Evolutionary conservation across 2,888 invertebrate genomes (phyloP).

Genomic region (Xanthorhoe designata): DNA sequence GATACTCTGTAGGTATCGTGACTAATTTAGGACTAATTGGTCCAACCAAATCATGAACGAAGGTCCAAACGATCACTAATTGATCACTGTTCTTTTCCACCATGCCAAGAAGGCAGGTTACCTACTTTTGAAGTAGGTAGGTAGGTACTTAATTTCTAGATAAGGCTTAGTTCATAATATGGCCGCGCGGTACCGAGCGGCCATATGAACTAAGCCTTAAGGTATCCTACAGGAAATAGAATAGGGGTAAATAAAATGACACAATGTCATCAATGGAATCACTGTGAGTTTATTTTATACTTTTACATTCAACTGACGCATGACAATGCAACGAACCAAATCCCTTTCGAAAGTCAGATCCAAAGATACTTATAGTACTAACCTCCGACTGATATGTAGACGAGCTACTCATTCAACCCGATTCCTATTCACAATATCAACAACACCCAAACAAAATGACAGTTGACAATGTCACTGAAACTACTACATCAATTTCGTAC

Average conservation of each 20-base stretch:
- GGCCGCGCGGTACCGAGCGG: too few species aligned
- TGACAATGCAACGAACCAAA: slow-evolving; percentile 73
- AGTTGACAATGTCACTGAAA: slow-evolving; percentile 57
- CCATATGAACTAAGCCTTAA: too few species aligned
- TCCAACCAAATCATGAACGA: too few species aligned
- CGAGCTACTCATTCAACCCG: slow-evolving; percentile 64
- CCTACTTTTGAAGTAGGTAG: too few species aligned
- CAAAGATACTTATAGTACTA: slow-evolving; percentile 85
- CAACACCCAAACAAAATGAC: slow-evolving; percentile 84
- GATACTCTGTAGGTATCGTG: too few species aligned
- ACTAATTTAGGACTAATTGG: too few species aligned
- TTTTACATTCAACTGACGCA: slow-evolving; percentile 80
- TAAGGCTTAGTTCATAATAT: too few species aligned
- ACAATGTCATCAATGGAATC: slow-evolving; percentile 77
- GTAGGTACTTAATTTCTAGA: too few species aligned
- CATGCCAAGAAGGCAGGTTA: too few species aligned
- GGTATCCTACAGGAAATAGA: slow-evolving; percentile 16
- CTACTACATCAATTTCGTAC: slow-evolving; percentile 10
- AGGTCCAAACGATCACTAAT: too few species aligned
- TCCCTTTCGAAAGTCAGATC: slow-evolving; percentile 65
- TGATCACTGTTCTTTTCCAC: too few species aligned
- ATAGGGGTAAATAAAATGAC: slow-evolving; percentile 64
- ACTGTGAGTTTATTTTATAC: slow-evolving; percentile 85
- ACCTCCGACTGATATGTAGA: slow-evolving; percentile 77
- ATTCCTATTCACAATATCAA: slow-evolving; percentile 81